Base-by-base conservation (phyloP, 2,888 invertebrate species). In the Netelia fuscicornis region DNA sequence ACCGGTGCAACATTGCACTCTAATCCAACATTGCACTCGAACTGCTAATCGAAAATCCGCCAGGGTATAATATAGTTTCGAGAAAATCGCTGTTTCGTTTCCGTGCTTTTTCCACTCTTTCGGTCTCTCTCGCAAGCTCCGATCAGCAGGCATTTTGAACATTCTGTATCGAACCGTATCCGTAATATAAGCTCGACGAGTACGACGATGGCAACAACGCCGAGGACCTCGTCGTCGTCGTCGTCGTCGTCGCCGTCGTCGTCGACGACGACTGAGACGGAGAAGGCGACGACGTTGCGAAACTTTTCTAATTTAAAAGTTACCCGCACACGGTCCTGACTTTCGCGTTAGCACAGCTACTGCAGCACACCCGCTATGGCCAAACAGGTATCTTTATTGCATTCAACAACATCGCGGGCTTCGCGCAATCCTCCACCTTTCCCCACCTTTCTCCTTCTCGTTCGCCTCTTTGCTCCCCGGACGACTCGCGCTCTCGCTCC, bases 311-410 rank as follows among this genome's bases (percentile, higher is more conserved):
- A 88, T 88, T 88, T 88, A 88, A 87, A 88, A 88, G 87, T 88
- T 88, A 87, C 78, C 83, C 86, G 81, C 83, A 72, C 83, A 78
- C 77, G 62, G 72, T 75, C 84, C 86, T 85, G 84, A 87, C 84
- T 87, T 87, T 88, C 85, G 86, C 85, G 82, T 85, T 85, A 77
- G 48, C 48, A 48, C 13, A 58, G 82, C 71, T 71, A 79, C 76
- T 76, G 62, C 75, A 70, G 65, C 76, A 76, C 54, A 62, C 42
- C 89, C 90, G 88, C 88, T 88, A 87, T 87, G 85, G 87, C 85
- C 89, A 89, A 89, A 87, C 87, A 88, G 90, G 91, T 91, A 91
- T 92, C 92, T 93, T 92, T 92, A 93, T 93, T 92, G 93, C 93
- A 91, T 92, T 91, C 90, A 90, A 89, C 91, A 90, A 90, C 91